phyloP scores from a whole-genome alignment of 2,888 invertebrate genomes.

The Andrena haemorrhoa region DNA sequence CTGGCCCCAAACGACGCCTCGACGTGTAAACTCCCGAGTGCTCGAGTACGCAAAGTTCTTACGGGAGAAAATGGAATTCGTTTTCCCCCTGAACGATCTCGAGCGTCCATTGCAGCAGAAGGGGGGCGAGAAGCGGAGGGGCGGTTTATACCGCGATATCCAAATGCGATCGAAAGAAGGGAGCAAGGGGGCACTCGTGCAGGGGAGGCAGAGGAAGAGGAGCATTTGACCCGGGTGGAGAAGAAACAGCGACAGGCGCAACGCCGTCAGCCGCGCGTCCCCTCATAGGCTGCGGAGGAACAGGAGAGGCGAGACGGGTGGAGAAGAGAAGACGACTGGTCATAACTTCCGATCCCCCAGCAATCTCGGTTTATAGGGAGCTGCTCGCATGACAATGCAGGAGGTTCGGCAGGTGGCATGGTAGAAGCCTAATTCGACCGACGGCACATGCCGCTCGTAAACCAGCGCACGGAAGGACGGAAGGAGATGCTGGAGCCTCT shows the following conservation, averaged over 20 bases:
- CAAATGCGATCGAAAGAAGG: constrained; percentile 63
- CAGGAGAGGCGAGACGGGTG: constrained; percentile 29
- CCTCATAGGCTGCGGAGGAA: constrained; percentile 55
- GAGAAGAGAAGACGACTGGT: constrained; percentile 55
- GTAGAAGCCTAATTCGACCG: constrained; percentile 69
- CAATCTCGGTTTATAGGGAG: constrained; percentile 76
- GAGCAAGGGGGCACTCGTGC: constrained; percentile 15
- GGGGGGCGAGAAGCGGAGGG: neutral
- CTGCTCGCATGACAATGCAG: constrained; percentile 74
- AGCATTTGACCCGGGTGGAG: neutral
- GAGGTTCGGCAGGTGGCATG: constrained; percentile 64
- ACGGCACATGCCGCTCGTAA: constrained; percentile 75
- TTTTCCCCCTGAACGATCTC: constrained; percentile 53
- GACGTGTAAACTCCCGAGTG: constrained; percentile 57
- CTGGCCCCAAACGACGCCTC: constrained; percentile 35
- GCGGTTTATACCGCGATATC: constrained; percentile 58
- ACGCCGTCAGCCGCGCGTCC: constrained; percentile 57
- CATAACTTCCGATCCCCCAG: constrained; percentile 75
- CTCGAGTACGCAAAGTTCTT: constrained; percentile 58
- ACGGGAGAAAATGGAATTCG: constrained; percentile 66
- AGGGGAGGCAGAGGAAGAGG: constrained; percentile 7
- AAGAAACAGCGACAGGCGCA: constrained; percentile 28
- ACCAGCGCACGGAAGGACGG: constrained; percentile 59
- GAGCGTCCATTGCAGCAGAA: constrained; percentile 19
- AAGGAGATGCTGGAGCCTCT: constrained; percentile 39